Evolutionary conservation across 2,797 vertebrate genomes (phyloP).

Genomic region (Pseudomugil gertrudae): DNA sequence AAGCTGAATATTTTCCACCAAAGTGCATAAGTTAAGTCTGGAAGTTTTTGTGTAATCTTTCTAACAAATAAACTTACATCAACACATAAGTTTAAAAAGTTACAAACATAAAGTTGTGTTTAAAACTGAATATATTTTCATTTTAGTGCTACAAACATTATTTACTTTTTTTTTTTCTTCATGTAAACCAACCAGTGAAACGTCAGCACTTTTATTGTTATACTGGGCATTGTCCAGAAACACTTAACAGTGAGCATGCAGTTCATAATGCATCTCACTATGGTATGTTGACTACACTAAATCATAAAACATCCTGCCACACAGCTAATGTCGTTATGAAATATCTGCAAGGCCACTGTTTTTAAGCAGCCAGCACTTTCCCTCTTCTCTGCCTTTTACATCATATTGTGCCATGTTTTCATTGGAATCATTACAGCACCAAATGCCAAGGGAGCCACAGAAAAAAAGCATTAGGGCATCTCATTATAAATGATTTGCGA

Average conservation of each 20-base stretch:
- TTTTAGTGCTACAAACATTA: neutral
- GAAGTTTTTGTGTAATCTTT: too few relatives aligned
- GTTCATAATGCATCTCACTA: neutral
- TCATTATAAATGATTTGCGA: neutral
- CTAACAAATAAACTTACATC: neutral
- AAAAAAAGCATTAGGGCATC: neutral
- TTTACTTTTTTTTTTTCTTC: neutral
- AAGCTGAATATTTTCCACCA: too few relatives aligned
- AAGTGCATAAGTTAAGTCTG: neutral
- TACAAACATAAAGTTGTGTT: neutral
- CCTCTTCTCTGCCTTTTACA: neutral
- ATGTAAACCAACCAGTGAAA: neutral
- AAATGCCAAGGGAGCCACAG: neutral
- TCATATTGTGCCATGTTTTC: neutral
- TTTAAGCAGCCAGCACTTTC: constrained; percentile 16
- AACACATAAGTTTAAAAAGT: neutral
- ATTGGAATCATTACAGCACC: neutral
- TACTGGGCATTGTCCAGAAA: neutral
- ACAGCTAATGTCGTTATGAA: constrained; percentile 15
- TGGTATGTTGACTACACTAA: constrained; percentile 11
- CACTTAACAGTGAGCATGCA: neutral
- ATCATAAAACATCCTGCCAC: constrained; percentile 12
- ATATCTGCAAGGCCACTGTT: constrained; percentile 1
- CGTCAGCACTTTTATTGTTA: constrained; percentile 8
- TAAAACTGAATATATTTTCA: too few relatives aligned